Conservation (phyloP, 2,797 vertebrate genomes). For the Melanotaenia trifasciata region DNA sequence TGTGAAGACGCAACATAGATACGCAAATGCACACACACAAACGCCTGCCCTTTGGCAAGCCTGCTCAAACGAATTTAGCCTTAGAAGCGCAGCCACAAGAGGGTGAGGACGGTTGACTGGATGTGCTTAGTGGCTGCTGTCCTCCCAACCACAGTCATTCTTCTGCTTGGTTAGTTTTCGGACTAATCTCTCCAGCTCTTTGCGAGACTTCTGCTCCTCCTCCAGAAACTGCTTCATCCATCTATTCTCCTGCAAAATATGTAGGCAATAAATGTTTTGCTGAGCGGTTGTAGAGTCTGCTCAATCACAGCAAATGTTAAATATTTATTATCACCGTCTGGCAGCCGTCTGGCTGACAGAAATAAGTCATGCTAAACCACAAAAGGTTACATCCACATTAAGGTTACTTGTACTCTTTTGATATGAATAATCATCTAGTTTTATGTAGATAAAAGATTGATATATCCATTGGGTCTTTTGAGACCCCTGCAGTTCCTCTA, state of each 20-base stretch:
- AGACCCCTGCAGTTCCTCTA: neutral
- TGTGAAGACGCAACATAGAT: slow-evolving; percentile 44
- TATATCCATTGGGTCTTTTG: neutral
- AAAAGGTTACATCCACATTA: neutral
- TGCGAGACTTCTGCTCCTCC: slow-evolving; percentile 96
- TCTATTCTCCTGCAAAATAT: slow-evolving; percentile 90
- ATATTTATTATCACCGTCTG: neutral
- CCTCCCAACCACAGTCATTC: slow-evolving; percentile 91
- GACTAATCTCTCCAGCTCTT: slow-evolving; percentile 94
- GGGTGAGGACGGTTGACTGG: slow-evolving; percentile 14
- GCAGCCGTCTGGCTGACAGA: neutral
- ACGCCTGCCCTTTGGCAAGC: slow-evolving; percentile 9
- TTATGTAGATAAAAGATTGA: neutral
- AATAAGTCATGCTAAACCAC: neutral
- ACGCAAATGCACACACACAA: slow-evolving; percentile 33
- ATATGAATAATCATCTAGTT: neutral
- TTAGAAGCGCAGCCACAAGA: slow-evolving; percentile 14
- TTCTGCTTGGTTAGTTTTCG: slow-evolving; percentile 94
- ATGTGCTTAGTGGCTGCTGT: slow-evolving; percentile 84
- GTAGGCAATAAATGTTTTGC: neutral
- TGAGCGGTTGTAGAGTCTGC: neutral
- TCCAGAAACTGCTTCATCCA: slow-evolving; percentile 97
- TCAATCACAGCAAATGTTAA: neutral
- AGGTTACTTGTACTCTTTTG: neutral
- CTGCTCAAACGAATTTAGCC: slow-evolving; percentile 30